Evolutionary conservation across 2,888 invertebrate species (phyloP).

Genomic region (Furcula furcula): DNA sequence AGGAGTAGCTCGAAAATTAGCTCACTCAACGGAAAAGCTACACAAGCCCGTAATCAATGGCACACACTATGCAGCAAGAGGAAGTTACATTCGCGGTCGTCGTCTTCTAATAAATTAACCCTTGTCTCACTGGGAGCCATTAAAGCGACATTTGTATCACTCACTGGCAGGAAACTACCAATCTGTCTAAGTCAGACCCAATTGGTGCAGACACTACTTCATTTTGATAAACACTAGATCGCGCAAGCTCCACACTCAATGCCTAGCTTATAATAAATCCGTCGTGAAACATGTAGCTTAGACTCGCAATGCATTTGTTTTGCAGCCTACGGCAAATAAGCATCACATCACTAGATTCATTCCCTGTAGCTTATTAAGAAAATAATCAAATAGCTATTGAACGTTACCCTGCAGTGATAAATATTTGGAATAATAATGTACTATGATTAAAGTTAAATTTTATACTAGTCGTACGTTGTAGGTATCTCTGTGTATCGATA

Average conservation of each 20-base stretch:
- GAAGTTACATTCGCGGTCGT: constrained; percentile 39
- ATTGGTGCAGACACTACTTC: constrained; percentile 51
- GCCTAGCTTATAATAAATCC: constrained; percentile 1
- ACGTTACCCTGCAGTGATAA: too few species aligned
- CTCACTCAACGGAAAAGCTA: constrained; percentile 10
- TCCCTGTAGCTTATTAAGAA: too few species aligned
- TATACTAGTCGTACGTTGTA: too few species aligned
- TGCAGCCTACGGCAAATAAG: too few species aligned
- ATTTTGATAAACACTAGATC: constrained; percentile 25
- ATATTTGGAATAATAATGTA: too few species aligned
- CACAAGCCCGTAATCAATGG: constrained; percentile 26
- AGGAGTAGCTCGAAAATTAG: constrained; percentile 15
- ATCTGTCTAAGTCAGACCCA: constrained; percentile 60
- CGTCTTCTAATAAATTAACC: constrained; percentile 61
- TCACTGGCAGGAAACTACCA: constrained; percentile 64
- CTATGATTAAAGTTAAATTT: too few species aligned
- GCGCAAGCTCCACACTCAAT: constrained; percentile 8
- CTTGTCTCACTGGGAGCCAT: constrained; percentile 54
- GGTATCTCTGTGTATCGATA: too few species aligned
- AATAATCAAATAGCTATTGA: too few species aligned
- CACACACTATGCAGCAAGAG: constrained; percentile 25
- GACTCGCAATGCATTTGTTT: too few species aligned
- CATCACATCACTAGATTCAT: too few species aligned
- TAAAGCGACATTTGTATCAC: constrained; percentile 61
- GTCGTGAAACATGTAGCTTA: too few species aligned